Conservation (phyloP, 2,113 vertebrate species). For the Tautogolabrus adspersus region DNA sequence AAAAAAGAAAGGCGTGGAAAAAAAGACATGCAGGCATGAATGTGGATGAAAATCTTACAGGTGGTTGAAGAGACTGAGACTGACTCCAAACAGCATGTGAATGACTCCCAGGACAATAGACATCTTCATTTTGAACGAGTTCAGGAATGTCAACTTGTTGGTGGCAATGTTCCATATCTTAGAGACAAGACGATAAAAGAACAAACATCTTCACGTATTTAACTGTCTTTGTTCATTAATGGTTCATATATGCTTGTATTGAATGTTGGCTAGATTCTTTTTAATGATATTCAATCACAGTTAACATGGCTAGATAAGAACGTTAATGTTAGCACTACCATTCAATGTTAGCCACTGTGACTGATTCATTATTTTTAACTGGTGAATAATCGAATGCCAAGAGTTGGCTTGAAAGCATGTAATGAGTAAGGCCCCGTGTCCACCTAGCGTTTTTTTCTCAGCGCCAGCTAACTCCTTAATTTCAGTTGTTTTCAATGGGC, state of each 20-base stretch:
- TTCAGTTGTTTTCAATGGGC: too few species aligned
- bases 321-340: neutral
- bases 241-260: neutral
- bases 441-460: too few species aligned
- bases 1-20: neutral
- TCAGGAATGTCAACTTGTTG: conserved; percentile 97
- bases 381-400: too few species aligned
- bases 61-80: conserved; percentile 94
- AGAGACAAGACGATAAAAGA: neutral
- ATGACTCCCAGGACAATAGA: conserved; percentile 94
- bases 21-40: neutral
- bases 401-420: too few species aligned
- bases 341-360: neutral
- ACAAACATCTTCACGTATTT: neutral
- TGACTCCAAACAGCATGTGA: conserved; percentile 97
- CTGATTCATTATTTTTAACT: too few species aligned
- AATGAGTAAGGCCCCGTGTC: too few species aligned
- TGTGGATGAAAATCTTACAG: conserved; percentile 81
- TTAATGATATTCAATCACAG: neutral
- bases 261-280: neutral
- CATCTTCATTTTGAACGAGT: conserved; percentile 99
- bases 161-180: conserved; percentile 97
- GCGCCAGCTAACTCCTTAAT: too few species aligned
- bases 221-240: neutral
- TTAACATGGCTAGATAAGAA: neutral